These are phyloP conservation scores for Notodonta dromedarius DNA, from an alignment of 2,888 invertebrate species.

Conservation along the genomic window DNA sequence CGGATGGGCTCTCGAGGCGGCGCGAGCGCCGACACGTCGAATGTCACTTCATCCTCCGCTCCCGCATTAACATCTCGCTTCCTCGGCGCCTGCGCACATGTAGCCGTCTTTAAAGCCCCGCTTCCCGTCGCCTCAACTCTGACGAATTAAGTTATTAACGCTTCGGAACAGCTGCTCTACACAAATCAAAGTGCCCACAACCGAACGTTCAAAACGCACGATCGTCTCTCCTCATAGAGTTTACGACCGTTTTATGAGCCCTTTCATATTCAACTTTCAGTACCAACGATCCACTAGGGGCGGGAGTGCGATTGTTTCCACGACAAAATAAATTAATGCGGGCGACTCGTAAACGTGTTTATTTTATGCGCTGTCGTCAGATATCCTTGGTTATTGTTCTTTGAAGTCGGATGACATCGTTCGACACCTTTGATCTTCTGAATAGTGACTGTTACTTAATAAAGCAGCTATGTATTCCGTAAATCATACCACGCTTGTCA, in stretches of 20 bases:
- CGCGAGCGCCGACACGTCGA: constrained; percentile 34
- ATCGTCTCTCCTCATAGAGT: constrained; percentile 65
- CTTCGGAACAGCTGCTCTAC: constrained; percentile 75
- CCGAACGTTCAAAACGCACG: constrained; percentile 65
- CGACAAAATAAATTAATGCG: constrained; percentile 76
- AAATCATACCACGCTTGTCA: constrained; percentile 59
- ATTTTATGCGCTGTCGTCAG: constrained; percentile 60
- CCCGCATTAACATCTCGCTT: constrained; percentile 63
- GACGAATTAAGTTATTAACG: constrained; percentile 84
- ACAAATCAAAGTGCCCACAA: constrained; percentile 80
- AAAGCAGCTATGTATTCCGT: constrained; percentile 53
- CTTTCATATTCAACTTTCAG: constrained; percentile 78
- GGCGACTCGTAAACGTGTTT: constrained; percentile 68
- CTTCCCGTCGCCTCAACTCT: constrained; percentile 76
- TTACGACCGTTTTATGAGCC: constrained; percentile 78
- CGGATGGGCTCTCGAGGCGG: constrained; percentile 52
- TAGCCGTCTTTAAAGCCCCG: constrained; percentile 68
- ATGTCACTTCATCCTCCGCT: constrained; percentile 59
- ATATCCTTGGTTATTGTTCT: constrained; percentile 68
- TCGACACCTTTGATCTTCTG: constrained; percentile 68
- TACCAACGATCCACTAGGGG: constrained; percentile 52
- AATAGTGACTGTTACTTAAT: constrained; percentile 50
- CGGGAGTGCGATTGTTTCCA: constrained; percentile 71
- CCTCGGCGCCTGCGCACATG: constrained; percentile 72
- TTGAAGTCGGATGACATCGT: constrained; percentile 66